These are phyloP conservation scores for Dryococelus australis DNA, from an alignment of 2,888 invertebrate species.

Conservation along the genomic window DNA sequence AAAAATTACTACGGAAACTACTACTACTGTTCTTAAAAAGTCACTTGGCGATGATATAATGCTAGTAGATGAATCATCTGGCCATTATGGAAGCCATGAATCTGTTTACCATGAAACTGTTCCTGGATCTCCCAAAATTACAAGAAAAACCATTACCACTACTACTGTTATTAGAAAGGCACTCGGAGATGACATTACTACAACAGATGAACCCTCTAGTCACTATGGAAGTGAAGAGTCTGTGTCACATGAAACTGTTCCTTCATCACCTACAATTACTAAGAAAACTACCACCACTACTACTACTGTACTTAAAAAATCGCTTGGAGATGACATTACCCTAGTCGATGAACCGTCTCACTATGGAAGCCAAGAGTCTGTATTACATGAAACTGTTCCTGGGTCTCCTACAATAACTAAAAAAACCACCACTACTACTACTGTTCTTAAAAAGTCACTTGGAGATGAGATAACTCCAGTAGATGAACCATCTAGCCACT, in stretches of 20 bases:
- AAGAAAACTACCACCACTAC: background rate
- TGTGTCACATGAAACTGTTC: background rate
- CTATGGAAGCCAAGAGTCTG: background rate
- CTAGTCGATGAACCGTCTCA: background rate
- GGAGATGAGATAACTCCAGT: background rate
- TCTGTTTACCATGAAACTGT: background rate
- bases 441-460: background rate
- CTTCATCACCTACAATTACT: background rate
- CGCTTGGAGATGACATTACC: background rate
- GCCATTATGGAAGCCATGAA: background rate
- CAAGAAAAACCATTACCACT: background rate
- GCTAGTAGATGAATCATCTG: background rate
- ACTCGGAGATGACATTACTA: background rate
- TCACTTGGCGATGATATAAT: background rate
- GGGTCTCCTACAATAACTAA: conserved; percentile 8
- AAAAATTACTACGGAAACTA: background rate
- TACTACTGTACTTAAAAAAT: background rate
- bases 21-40: conserved; percentile 5
- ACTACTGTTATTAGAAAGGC: background rate
- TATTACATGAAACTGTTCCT: background rate
- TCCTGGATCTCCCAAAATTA: conserved; percentile 18
- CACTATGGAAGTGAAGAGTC: background rate
- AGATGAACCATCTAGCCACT: background rate
- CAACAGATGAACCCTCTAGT: background rate
- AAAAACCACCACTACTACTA: background rate